These are phyloP conservation scores for Aplysina aerophoba DNA, from an alignment of 37 sponge, comb jelly and placozoan species.

Conservation along the genomic window DNA sequence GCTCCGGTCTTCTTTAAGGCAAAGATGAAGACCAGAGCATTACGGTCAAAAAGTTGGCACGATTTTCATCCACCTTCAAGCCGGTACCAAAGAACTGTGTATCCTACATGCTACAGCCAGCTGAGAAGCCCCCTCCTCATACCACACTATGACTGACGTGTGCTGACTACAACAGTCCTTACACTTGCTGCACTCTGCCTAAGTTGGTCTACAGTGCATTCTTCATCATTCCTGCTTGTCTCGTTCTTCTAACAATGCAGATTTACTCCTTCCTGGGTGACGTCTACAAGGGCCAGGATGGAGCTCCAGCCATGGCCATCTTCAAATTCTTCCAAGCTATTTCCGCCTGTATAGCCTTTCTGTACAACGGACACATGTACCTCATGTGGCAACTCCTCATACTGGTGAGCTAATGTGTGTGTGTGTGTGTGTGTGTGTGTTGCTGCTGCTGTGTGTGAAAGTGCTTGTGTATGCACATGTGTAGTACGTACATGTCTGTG, in stretches of 20 bases:
- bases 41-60: too few relatives aligned
- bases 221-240: neutral
- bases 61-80: too few relatives aligned
- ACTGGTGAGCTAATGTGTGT: constrained; percentile 62
- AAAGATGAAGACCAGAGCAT: too few relatives aligned
- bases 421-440: constrained; percentile 35
- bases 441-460: too few relatives aligned
- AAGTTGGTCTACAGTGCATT: too few relatives aligned
- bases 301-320: constrained; percentile 94
- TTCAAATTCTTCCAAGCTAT: constrained; percentile 93
- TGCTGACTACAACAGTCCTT: too few relatives aligned
- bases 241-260: constrained; percentile 24
- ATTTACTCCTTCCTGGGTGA: constrained; percentile 84
- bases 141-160: too few relatives aligned
- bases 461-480: constrained; percentile 19
- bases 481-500: too few relatives aligned
- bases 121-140: neutral
- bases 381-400: constrained; percentile 86
- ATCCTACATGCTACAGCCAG: too few relatives aligned
- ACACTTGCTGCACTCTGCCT: too few relatives aligned
- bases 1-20: too few relatives aligned
- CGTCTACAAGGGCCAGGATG: constrained; percentile 70
- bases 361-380: constrained; percentile 61
- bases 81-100: too few relatives aligned
- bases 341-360: neutral